Conservation (phyloP, 2,888 invertebrate species). For the Mythimna vitellina region DNA sequence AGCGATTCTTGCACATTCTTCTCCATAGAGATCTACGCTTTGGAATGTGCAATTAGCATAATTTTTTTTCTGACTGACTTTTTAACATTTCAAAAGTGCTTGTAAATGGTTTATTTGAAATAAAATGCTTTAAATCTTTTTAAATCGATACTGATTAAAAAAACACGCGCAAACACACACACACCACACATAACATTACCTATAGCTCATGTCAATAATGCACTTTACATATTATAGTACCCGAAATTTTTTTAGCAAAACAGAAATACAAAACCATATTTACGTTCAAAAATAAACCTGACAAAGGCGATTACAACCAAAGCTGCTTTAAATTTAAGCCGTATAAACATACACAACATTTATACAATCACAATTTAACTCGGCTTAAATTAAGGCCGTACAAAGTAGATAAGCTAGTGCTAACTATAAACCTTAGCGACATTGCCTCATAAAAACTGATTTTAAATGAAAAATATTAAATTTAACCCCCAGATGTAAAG, state of each 20-base stretch:
- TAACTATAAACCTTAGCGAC: not conserved
- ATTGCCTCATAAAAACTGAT: slow-evolving; percentile 14
- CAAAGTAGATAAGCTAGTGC: slow-evolving; percentile 5
- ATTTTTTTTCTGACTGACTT: too few relatives aligned
- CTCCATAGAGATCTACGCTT: too few relatives aligned
- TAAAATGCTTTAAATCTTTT: too few relatives aligned
- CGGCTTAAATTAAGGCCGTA: slow-evolving; percentile 13
- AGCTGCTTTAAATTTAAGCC: not conserved
- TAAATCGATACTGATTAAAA: too few relatives aligned
- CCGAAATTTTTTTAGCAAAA: not conserved
- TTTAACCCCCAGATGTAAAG: slow-evolving; percentile 20
- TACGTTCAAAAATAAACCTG: slow-evolving; percentile 21
- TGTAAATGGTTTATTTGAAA: too few relatives aligned
- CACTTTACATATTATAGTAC: not conserved
- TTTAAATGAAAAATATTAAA: slow-evolving; percentile 10
- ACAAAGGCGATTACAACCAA: slow-evolving; percentile 35
- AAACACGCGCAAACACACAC: too few relatives aligned
- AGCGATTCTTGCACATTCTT: too few relatives aligned
- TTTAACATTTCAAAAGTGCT: too few relatives aligned
- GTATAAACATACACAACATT: not conserved
- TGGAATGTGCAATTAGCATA: too few relatives aligned
- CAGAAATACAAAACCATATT: slow-evolving; percentile 23
- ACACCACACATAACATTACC: too few relatives aligned
- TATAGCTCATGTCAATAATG: not conserved
- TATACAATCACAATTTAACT: slow-evolving; percentile 3